Evolutionary conservation across 2,888 invertebrate species (phyloP), one percentile per base, ranked within the genome.

Genomic region (Acrobasis suavella): DNA sequence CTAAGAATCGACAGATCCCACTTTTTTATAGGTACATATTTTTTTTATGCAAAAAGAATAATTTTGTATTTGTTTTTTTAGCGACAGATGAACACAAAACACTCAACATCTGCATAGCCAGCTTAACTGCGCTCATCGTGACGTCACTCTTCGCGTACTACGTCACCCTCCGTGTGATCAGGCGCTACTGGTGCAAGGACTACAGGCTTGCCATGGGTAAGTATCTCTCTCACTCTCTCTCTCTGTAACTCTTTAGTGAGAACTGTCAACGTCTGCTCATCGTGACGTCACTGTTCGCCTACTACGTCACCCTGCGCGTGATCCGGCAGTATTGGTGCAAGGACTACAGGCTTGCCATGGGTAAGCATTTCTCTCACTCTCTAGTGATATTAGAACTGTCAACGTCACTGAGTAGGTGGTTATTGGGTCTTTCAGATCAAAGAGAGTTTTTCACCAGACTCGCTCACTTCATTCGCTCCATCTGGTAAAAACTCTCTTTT

Each of bases 41-140:
- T 22, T 22, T 22, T n/a, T n/a, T n/a, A n/a, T 22, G 22, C 22
- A 22, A 22, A 22, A 22, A 2, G 1, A 22, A 22, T 22, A 22
- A 22, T 22, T 22, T 22, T 22, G 22, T 3, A 22, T 22, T 22
- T 22, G 1, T 22, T 22, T 12, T 67, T 79, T 72, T 1, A 69
- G 69, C 77, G 84, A 89, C 80, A 51, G 86, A 76, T 50, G 86
- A 87, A 39, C 75, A 80, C 0, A 83, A 84, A 58, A 80, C 82
- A 0, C 68, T 88, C 62, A 87, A 86, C 69, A 86, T 92, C 14
- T 91, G 92, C 67, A 91, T 92, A 62, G 92, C 89, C 0, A 91
- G 91, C 55, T 72, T 91, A 9, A 84, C 89, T 0, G 87, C 91
- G 0, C 66, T 92, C 60, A 73, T 91, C 0, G 87, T 91, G 50